Base-by-base conservation (phyloP, 2,888 invertebrate genomes). In the Biston stratarius region DNA sequence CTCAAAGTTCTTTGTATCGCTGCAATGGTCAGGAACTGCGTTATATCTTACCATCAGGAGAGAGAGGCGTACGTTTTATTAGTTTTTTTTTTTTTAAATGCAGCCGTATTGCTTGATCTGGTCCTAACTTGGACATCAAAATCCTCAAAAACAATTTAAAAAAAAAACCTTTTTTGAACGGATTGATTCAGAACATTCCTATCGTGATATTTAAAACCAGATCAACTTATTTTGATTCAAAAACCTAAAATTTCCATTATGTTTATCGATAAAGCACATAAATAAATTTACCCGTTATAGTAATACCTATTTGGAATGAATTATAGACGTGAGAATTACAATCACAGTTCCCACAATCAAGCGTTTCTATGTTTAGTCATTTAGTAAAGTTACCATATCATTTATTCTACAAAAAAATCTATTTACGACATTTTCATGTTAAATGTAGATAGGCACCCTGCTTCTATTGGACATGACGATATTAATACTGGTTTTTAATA, bases 261-360 rank as follows among this genome's bases (percentile, higher is more conserved):
- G 34, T 51, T 34, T 33, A 49, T 7, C 12, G 0, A 34, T 33
- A 7, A 24, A 48, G 9, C 48, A 6, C 24, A 11, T 24, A 24
- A 24, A 48, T 48, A 48, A n/a, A 24, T 36, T 34, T 34, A 36
- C 8, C 40, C 40, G 42, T 42, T 44, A 56, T 56, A 56, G 33
- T 33, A 56, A 44, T 33, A 24, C 38, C 34, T 45, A 34, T 38
- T 76, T 64, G 67, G 68, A 68, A 56, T 63, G 44, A 66, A 47
- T 64, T 65, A 72, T 73, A 49, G 38, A 15, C 14, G 44, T 63
- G 55, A 8, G 55, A 65, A 56, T 48, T 45, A 36, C 0, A 51
- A n/a, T 8, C 44, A 48, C 64, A 49, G 44, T 65, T 60, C 49
- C 48, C 57, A 51, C 24, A 58, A 55, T 48, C 11, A 53, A 59